These are phyloP conservation scores for Melanotaenia boesemani DNA, from an alignment of 2,797 vertebrate genomes.

Conservation along the genomic window DNA sequence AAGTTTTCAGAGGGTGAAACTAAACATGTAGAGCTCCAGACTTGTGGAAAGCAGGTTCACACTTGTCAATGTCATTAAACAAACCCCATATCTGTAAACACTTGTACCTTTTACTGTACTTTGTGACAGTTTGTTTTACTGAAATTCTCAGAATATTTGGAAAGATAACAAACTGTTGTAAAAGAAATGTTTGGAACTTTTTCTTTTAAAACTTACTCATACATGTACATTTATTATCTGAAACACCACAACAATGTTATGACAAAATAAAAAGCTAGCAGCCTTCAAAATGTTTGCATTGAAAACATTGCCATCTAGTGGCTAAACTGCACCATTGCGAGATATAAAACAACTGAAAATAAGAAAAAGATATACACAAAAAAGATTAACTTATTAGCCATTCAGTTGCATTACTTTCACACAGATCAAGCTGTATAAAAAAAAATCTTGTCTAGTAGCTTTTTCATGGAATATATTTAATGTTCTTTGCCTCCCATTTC, in stretches of 20 bases:
- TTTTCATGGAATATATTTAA: slow-evolving; percentile 9
- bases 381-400: slow-evolving; percentile 34
- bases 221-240: not conserved
- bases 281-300: slow-evolving; percentile 22
- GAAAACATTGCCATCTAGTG: slow-evolving; percentile 57
- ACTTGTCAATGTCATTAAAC: slow-evolving; percentile 15
- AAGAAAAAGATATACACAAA: slow-evolving; percentile 20
- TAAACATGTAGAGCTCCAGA: slow-evolving; percentile 12
- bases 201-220: not conserved
- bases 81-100: slow-evolving; percentile 35
- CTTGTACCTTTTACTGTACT: slow-evolving; percentile 21
- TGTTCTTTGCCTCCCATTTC: slow-evolving; percentile 23
- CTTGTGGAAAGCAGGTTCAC: not conserved
- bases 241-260: not conserved
- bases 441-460: not conserved
- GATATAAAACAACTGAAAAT: slow-evolving; percentile 5
- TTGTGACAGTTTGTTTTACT: slow-evolving; percentile 14
- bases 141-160: slow-evolving; percentile 2
- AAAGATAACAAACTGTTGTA: not conserved
- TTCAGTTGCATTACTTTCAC: slow-evolving; percentile 17
- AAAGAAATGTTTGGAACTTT: not conserved
- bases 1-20: slow-evolving; percentile 20
- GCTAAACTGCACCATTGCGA: slow-evolving; percentile 29
- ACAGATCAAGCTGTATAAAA: slow-evolving; percentile 5
- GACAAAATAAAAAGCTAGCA: not conserved